These are phyloP conservation scores for Muscicapa striata DNA, from an alignment of 2,797 vertebrate genomes.

Conservation along the genomic window DNA sequence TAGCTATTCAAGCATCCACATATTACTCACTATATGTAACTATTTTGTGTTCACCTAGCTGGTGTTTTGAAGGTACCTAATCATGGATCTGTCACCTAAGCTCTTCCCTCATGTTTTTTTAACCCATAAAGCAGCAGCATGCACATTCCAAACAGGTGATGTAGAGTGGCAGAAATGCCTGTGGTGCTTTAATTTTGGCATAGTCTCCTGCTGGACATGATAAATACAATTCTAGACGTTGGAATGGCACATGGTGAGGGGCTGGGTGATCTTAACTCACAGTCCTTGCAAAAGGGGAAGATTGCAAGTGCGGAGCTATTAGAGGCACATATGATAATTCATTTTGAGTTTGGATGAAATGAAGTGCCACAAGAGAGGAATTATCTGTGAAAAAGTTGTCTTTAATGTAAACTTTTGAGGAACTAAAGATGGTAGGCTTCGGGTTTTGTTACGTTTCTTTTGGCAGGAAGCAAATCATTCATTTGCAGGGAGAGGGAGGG, in stretches of 20 bases:
- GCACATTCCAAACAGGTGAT: background rate
- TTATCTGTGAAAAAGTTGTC: background rate
- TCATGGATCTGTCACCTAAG: background rate
- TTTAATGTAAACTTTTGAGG: background rate
- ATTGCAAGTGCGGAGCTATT: background rate
- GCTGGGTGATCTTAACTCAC: background rate
- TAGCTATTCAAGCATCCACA: background rate
- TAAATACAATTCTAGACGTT: background rate
- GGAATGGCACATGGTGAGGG: background rate
- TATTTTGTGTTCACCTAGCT: background rate
- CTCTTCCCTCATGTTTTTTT: background rate
- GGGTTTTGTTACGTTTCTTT: background rate
- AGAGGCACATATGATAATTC: background rate
- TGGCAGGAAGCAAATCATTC: background rate
- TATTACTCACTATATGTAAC: background rate
- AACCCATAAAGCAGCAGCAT: background rate
- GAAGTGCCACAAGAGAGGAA: background rate
- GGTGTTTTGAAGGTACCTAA: background rate
- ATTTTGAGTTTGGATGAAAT: background rate
- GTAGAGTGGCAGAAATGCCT: background rate
- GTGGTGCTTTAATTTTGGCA: background rate
- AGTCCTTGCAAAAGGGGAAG: background rate
- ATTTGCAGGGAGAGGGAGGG: rapidly evolving
- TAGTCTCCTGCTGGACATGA: background rate
- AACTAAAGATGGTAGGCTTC: background rate